Conservation (phyloP, 2,888 invertebrate species). For the Prosopocoilus inquinatus region DNA sequence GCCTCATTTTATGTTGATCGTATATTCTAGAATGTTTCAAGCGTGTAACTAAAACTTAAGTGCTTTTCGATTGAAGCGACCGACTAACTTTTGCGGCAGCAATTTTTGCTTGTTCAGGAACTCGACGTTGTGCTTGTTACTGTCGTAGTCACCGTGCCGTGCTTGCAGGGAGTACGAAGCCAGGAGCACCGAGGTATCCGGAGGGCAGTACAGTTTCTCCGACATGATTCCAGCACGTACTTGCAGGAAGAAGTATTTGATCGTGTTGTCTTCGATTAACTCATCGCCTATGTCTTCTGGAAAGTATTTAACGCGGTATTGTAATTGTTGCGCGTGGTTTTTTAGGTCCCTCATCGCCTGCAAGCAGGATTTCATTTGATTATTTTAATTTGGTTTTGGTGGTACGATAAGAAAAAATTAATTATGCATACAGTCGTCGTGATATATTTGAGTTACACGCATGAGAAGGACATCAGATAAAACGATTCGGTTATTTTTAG, state of each 20-base stretch:
- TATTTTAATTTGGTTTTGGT: too few relatives aligned
- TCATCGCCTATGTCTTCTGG: conserved; percentile 99
- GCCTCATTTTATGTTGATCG: conserved; percentile 95
- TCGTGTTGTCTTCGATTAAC: conserved; percentile 97
- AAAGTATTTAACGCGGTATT: conserved; percentile 92
- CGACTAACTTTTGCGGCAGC: conserved; percentile 76
- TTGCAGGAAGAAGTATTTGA: conserved; percentile 88
- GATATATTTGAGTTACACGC: too few relatives aligned
- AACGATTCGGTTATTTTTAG: too few relatives aligned
- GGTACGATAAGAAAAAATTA: too few relatives aligned
- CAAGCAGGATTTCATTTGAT: too few relatives aligned
- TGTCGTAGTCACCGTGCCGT: conserved; percentile 92
- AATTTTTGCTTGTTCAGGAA: conserved; percentile 74
- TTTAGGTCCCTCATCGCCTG: conserved; percentile 37
- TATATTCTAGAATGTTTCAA: conserved; percentile 64
- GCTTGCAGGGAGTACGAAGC: conserved; percentile 98
- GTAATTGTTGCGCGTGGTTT: conserved; percentile 31
- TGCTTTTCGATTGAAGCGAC: neutral
- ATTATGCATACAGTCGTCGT: too few relatives aligned
- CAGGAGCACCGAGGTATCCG: conserved; percentile 94
- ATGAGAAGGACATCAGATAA: too few relatives aligned
- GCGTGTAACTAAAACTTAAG: neutral
- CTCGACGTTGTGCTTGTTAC: conserved; percentile 60
- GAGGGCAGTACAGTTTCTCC: conserved; percentile 98
- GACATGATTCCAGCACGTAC: conserved; percentile 94